Percentiles rank a stretch among this genome's conserved stretches.
Evolutionary conservation across 2,113 vertebrate species (phyloP).

Genomic region (Garra rufa): DNA sequence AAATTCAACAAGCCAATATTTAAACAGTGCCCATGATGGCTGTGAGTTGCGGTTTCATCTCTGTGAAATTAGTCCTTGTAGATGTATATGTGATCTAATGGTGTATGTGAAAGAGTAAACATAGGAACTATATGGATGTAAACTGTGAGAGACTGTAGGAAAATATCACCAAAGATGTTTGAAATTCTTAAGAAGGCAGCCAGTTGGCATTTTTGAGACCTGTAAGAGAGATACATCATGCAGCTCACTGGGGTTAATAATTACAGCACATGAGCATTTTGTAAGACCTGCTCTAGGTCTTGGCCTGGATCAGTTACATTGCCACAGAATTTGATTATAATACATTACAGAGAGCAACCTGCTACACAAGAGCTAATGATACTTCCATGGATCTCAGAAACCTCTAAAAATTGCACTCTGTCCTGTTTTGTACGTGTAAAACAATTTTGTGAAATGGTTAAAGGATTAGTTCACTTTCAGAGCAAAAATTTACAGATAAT

Average conservation of each 20-base stretch:
- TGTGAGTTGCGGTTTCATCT: neutral
- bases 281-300: neutral
- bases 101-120: neutral
- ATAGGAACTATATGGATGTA: neutral
- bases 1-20: conserved; percentile 12
- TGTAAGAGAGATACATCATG: neutral
- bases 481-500: too few relatives aligned
- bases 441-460: neutral
- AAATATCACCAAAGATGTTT: neutral
- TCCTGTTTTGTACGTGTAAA: neutral
- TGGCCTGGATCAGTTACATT: conserved; percentile 2
- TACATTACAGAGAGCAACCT: conserved; percentile 13
- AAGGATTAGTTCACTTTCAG: too few relatives aligned
- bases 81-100: neutral
- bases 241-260: neutral
- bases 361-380: neutral
- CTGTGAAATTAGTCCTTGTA: neutral
- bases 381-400: neutral
- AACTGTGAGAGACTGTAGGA: neutral
- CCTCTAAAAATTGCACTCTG: neutral
- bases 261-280: neutral
- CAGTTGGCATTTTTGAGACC: neutral
- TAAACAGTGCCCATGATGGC: neutral
- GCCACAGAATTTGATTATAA: conserved; percentile 33
- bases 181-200: neutral